Percentiles rank a stretch among this genome's conserved stretches.
phyloP scores from a whole-genome alignment of 2,888 invertebrate genomes.

The Mayetiola destructor region DNA sequence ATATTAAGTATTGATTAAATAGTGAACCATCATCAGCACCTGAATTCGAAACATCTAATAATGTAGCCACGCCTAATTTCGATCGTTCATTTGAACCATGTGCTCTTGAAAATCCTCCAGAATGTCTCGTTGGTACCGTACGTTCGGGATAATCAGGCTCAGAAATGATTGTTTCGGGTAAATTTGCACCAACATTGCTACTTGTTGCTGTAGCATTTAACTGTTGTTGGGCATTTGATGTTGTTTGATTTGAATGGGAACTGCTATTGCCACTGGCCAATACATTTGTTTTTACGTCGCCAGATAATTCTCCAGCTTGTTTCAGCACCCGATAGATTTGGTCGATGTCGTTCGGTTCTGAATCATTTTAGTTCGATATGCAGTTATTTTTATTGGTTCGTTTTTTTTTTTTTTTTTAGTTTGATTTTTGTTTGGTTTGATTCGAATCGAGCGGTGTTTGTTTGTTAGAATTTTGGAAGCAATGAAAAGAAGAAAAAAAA shows the following conservation, averaged over 20 bases:
- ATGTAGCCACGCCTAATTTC: constrained; percentile 32
- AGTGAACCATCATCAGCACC: constrained; percentile 22
- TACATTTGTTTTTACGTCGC: constrained; percentile 30
- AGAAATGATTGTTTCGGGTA: constrained; percentile 31
- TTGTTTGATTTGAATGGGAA: background rate
- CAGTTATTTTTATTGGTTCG: background rate
- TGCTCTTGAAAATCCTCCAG: constrained; percentile 26
- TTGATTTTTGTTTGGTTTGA: too few relatives aligned
- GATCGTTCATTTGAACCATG: constrained; percentile 14
- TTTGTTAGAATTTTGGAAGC: constrained; percentile 1
- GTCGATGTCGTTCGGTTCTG: constrained; percentile 50
- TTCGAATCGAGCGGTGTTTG: too few relatives aligned
- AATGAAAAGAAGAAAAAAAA: background rate
- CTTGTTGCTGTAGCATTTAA: constrained; percentile 16
- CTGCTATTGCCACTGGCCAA: constrained; percentile 16
- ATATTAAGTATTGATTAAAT: too few relatives aligned
- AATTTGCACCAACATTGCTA: background rate
- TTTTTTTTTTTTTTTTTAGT: too few relatives aligned
- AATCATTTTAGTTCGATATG: constrained; percentile 20
- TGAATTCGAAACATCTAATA: constrained; percentile 35
- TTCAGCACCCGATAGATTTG: constrained; percentile 89
- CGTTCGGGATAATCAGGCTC: constrained; percentile 31
- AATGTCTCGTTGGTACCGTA: constrained; percentile 27
- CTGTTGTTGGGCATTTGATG: background rate
- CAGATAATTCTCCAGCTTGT: constrained; percentile 76